Evolutionary conservation across 2,113 vertebrate species (phyloP).

Genomic region (Silurus meridionalis): DNA sequence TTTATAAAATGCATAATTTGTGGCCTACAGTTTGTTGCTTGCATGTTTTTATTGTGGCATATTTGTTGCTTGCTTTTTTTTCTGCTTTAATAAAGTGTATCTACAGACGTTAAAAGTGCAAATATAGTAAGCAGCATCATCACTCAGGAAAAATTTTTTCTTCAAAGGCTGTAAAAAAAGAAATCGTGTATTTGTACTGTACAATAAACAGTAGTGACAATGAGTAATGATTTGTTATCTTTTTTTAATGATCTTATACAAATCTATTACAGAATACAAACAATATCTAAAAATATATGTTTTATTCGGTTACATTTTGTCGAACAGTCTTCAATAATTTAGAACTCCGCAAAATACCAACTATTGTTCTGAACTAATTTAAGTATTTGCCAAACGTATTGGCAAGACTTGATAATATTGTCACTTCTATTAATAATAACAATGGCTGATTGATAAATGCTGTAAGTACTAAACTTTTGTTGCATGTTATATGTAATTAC

Average conservation of each 20-base stretch:
- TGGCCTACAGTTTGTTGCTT: no score
- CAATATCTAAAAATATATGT: slow-evolving; percentile 7
- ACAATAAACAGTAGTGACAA: background rate
- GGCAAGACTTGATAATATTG: background rate
- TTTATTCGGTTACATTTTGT: background rate
- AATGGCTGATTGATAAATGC: background rate
- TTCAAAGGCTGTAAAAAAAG: background rate
- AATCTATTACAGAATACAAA: background rate
- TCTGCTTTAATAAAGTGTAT: background rate
- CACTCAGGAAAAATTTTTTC: background rate
- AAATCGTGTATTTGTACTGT: background rate
- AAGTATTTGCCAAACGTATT: background rate
- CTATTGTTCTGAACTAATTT: background rate
- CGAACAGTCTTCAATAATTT: slow-evolving; percentile 17
- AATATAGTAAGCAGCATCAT: background rate
- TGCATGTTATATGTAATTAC: background rate
- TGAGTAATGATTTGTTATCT: background rate
- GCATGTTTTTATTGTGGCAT: background rate
- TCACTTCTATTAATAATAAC: background rate
- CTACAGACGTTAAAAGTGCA: background rate
- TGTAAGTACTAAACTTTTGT: background rate
- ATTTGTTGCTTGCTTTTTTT: background rate
- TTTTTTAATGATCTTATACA: slow-evolving; percentile 8
- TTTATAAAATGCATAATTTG: no score
- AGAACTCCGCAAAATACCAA: background rate